phyloP scores from a whole-genome alignment of 1,140 invertebrate genomes.

The Hestina assimilis region DNA sequence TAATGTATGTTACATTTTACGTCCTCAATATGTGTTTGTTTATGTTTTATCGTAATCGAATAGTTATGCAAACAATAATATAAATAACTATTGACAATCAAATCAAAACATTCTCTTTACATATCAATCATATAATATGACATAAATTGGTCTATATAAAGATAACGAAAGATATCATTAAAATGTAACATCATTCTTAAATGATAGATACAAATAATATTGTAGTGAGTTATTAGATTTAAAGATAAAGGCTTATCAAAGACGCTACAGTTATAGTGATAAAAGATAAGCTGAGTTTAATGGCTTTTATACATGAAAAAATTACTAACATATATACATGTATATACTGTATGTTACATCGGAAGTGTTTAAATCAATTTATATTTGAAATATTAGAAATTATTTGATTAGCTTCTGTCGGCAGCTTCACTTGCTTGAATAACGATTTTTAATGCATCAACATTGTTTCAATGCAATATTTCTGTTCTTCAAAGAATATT shows the following conservation, averaged over 20 bases:
- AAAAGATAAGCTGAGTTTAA: constrained; percentile 61
- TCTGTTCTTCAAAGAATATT: too few relatives aligned
- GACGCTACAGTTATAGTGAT: constrained; percentile 48
- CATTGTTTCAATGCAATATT: too few relatives aligned
- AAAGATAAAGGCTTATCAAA: constrained; percentile 62
- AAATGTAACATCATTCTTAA: constrained; percentile 28
- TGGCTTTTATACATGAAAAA: constrained; percentile 40
- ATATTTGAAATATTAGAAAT: too few relatives aligned
- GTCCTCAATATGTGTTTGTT: neutral
- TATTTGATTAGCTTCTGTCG: too few relatives aligned
- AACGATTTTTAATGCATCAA: too few relatives aligned
- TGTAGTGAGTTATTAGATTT: constrained; percentile 56
- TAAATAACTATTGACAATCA: constrained; percentile 21
- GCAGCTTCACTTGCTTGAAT: too few relatives aligned
- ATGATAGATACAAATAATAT: constrained; percentile 14
- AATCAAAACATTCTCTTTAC: constrained; percentile 46
- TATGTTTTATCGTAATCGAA: neutral
- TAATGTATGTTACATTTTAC: neutral
- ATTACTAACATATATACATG: neutral
- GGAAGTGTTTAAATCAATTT: too few relatives aligned
- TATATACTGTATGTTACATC: too few relatives aligned
- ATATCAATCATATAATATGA: constrained; percentile 50
- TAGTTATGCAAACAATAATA: neutral
- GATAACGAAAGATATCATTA: constrained; percentile 57
- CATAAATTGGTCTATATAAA: constrained; percentile 44